Percentiles rank a stretch among this genome's conserved stretches.
Evolutionary conservation across 2,797 vertebrate species (phyloP).

Genomic region (Eurystomus glaucurus): DNA sequence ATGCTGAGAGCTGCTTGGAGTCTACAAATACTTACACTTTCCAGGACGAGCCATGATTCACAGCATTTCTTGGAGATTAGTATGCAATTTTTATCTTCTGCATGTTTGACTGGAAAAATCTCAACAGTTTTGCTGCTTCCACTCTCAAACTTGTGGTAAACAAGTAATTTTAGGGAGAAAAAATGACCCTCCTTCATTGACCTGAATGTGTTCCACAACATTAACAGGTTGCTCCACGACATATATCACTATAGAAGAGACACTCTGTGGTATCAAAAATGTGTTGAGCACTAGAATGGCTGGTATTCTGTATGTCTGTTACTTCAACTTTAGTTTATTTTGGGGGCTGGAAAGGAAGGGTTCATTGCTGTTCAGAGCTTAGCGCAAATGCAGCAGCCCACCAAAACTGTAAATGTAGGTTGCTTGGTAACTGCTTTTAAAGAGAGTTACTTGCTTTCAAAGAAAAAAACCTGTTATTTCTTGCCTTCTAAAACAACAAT

Average conservation of each 20-base stretch:
- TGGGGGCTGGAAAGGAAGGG: not conserved
- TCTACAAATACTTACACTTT: not conserved
- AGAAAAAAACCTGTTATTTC: conserved; percentile 78
- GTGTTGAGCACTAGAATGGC: not conserved
- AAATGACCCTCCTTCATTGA: not conserved
- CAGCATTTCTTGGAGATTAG: not conserved
- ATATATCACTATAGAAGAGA: not conserved
- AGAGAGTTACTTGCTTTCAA: conserved; percentile 81
- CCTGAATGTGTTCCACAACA: not conserved
- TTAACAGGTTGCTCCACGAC: not conserved
- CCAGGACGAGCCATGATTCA: not conserved
- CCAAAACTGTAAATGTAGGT: conserved; percentile 79
- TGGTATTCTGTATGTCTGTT: not conserved
- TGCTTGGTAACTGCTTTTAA: conserved; percentile 85
- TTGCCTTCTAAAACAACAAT: conserved; percentile 74
- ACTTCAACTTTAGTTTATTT: conserved; percentile 40
- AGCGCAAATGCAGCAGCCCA: conserved; percentile 75
- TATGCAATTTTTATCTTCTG: not conserved
- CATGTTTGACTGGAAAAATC: not conserved
- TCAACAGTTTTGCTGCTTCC: not conserved
- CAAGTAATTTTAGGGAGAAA: not conserved
- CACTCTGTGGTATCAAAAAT: not conserved
- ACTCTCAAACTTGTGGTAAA: conserved; percentile 27
- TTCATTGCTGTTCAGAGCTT: conserved; percentile 68
- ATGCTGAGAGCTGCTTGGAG: not conserved